phyloP scores from a whole-genome alignment of 1,140 invertebrate species.

The Drosophila tropicalis region DNA sequence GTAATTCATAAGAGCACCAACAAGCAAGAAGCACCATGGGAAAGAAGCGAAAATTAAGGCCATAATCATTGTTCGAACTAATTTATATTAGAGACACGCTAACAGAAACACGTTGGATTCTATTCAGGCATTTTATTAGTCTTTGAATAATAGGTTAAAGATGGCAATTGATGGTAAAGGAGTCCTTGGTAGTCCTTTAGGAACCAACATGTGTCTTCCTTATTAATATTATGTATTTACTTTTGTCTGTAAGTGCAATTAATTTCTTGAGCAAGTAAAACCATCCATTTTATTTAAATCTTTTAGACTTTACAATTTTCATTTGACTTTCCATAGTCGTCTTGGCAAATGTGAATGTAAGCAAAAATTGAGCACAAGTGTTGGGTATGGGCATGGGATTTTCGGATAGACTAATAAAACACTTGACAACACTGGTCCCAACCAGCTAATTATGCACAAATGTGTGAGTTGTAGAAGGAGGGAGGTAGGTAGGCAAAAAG shows the following conservation, averaged over 20 bases:
- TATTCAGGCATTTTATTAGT: no score
- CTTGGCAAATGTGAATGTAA: background rate
- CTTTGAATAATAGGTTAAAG: no score
- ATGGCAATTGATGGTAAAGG: no score
- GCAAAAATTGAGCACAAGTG: conserved; percentile 59
- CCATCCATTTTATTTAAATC: background rate
- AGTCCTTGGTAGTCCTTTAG: no score
- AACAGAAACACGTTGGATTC: no score
- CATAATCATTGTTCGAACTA: no score
- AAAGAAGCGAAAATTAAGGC: background rate
- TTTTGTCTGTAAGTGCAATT: no score
- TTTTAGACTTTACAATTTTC: conserved; percentile 11
- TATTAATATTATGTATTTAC: no score
- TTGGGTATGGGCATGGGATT: conserved; percentile 19
- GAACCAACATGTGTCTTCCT: no score
- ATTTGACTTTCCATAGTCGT: conserved; percentile 7
- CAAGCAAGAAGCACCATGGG: conserved; percentile 22
- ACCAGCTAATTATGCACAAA: conserved; percentile 61
- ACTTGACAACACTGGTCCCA: conserved; percentile 71
- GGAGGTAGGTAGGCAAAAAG: background rate
- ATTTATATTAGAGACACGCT: no score
- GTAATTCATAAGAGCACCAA: conserved; percentile 51
- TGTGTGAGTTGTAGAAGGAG: conserved; percentile 1
- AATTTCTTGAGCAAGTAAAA: no score
- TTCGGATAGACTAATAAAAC: conserved; percentile 60